phyloP scores from a whole-genome alignment of 2,797 vertebrate genomes.

The Brachyrhaphis roseni region DNA sequence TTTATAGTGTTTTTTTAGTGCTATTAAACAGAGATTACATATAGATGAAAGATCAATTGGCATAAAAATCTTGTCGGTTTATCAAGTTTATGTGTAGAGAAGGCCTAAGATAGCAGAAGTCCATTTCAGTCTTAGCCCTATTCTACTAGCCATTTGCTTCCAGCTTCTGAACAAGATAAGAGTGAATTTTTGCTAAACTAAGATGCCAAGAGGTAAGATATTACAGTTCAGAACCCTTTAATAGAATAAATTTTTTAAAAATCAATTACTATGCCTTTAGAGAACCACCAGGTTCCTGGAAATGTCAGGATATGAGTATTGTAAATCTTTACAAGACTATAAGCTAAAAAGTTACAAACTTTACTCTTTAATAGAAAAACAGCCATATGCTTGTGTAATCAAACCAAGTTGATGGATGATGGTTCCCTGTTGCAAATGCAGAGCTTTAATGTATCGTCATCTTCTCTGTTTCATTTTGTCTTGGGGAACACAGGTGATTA shows the following conservation, averaged over 20 bases:
- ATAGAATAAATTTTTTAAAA: background rate
- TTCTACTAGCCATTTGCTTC: background rate
- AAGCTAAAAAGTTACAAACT: background rate
- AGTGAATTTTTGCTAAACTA: background rate
- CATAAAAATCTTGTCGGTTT: no score
- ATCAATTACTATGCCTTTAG: background rate
- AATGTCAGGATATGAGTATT: background rate
- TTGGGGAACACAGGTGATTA: conserved; percentile 47
- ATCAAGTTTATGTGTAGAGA: no score
- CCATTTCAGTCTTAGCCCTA: background rate
- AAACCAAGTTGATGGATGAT: conserved; percentile 39
- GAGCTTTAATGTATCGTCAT: conserved; percentile 32
- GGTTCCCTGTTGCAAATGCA: conserved; percentile 32
- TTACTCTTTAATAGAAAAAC: conserved; percentile 35
- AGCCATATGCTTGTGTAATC: conserved; percentile 40
- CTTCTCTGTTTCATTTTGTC: conserved; percentile 42
- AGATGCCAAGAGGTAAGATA: background rate
- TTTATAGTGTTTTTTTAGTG: no score
- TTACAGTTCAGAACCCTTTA: background rate
- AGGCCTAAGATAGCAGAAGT: background rate
- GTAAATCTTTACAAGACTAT: background rate
- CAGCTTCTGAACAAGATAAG: background rate
- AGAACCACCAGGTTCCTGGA: background rate
- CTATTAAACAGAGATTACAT: no score
- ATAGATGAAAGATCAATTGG: no score